Evolutionary conservation across 2,797 vertebrate genomes (phyloP).

Genomic region (Enteromius radiatus): DNA sequence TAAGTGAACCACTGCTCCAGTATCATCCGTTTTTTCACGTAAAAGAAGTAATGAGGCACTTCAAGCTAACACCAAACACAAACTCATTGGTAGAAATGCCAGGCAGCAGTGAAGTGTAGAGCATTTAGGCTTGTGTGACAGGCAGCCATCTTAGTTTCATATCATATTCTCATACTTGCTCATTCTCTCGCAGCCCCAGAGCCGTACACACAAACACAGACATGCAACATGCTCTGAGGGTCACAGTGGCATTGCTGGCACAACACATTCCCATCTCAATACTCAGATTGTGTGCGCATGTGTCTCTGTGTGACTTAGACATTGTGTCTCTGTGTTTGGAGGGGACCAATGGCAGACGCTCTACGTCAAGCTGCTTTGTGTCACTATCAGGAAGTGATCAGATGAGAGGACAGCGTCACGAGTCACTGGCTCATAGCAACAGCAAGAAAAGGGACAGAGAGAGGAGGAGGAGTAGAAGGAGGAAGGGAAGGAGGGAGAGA

Average conservation of each 20-base stretch:
- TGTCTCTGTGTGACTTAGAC: constrained; percentile 26
- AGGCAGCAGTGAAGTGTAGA: neutral
- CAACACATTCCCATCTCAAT: constrained; percentile 9
- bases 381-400: constrained; percentile 43
- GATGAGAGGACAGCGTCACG: constrained; percentile 29
- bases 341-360: constrained; percentile 34
- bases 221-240: constrained; percentile 3
- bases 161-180: neutral
- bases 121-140: neutral
- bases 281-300: neutral
- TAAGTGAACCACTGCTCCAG: neutral
- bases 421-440: constrained; percentile 39
- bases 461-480: constrained; percentile 43
- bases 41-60: neutral
- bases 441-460: constrained; percentile 42
- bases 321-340: constrained; percentile 32
- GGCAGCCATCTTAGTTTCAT: constrained; percentile 31
- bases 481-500: constrained; percentile 36
- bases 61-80: neutral
- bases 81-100: neutral
- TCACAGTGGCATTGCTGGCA: neutral
- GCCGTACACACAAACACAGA: neutral
- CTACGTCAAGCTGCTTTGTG: constrained; percentile 36
- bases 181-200: neutral
- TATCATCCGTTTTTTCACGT: constrained; percentile 3